Evolutionary conservation across 2,113 vertebrate species (phyloP), one percentile per base, ranked within the genome.

Genomic region (Oryctolagus cuniculus): DNA sequence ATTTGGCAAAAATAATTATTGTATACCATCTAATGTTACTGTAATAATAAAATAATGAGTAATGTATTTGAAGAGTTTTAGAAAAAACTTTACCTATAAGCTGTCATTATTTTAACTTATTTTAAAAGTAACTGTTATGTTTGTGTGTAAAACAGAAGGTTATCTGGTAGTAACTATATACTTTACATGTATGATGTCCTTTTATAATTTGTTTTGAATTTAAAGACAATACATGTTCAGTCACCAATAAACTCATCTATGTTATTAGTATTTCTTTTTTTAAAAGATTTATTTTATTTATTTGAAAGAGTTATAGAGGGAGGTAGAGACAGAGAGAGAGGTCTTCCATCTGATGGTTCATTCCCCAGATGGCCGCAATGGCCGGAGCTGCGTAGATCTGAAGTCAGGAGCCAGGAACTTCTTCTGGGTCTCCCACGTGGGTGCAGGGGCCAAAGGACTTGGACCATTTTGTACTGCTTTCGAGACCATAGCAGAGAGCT

Each of bases 61-160:
- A 85, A 84, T 13, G 0, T 78, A 69, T 53, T 66, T 77, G 67
- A 90, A 81, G 51, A 51, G 4, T 70, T 95, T 80, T 31, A 24
- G 55, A 22, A 58, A 91, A 78, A 91, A 80, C 29, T 82, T 66
- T 70, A 29, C 55, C 25, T 88, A 29, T 36, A 89, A 85, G 10
- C 12, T 66, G 34, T 80, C 2, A 83, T 69, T 91, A 69, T 74
- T 93, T 72, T 55, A 94, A 77, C 12, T 75, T 91, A 79, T 72
- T 94, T 87, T 97, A 36, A 51, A 88, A 88, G 88, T 95, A 63
- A 89, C 19, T 51, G 27, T 92, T 93, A 21, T 72, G 87, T 89
- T 84, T 95, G 53, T 91, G 2, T 93, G 63, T 24, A 86, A 89
- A 91, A 70, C 38, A 93, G 80, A 86, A 73, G 53, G 2, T 31